A percentile compares a stretch with the other conserved stretches of the same genome.
These are phyloP conservation scores for Enteromius paludinosus DNA, from an alignment of 2,797 vertebrate species.

Conservation along the genomic window DNA sequence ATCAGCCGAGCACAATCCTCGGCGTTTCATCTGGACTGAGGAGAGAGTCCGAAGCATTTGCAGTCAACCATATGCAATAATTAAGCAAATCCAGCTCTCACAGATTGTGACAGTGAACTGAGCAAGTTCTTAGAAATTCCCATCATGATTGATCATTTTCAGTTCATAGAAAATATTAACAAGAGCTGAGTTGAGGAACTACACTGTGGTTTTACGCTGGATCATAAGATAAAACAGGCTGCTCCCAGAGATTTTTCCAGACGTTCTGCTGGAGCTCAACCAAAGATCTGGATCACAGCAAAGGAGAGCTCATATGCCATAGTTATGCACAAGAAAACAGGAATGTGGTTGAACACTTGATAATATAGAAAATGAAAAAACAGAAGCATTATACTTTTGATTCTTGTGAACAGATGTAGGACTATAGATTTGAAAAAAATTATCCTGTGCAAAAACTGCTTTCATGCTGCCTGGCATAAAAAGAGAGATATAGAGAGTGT, in stretches of 20 bases:
- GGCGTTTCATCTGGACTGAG: neutral
- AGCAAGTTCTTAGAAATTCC: neutral
- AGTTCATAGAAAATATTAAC: slow-evolving; percentile 4
- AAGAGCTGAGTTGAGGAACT: neutral
- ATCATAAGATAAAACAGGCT: slow-evolving; percentile 41
- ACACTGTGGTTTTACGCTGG: slow-evolving; percentile 7
- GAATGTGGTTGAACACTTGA: neutral
- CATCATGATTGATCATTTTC: slow-evolving; percentile 4
- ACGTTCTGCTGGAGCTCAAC: slow-evolving; percentile 57
- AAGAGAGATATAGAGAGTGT: neutral
- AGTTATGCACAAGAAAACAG: slow-evolving; percentile 48
- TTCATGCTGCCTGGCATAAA: neutral
- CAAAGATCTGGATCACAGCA: slow-evolving; percentile 58
- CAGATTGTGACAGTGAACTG: neutral
- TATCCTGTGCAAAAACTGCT: neutral
- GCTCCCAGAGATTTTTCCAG: slow-evolving; percentile 73
- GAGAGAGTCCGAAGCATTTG: neutral
- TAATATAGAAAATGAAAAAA: neutral
- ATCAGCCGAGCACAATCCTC: neutral
- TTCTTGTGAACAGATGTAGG: neutral
- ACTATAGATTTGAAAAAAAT: neutral
- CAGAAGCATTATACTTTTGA: neutral
- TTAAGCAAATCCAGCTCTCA: neutral
- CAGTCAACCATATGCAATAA: neutral
- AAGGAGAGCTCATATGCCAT: slow-evolving; percentile 20